Conservation (phyloP, 1,140 invertebrate genomes). For the Diachasma alloeum region DNA sequence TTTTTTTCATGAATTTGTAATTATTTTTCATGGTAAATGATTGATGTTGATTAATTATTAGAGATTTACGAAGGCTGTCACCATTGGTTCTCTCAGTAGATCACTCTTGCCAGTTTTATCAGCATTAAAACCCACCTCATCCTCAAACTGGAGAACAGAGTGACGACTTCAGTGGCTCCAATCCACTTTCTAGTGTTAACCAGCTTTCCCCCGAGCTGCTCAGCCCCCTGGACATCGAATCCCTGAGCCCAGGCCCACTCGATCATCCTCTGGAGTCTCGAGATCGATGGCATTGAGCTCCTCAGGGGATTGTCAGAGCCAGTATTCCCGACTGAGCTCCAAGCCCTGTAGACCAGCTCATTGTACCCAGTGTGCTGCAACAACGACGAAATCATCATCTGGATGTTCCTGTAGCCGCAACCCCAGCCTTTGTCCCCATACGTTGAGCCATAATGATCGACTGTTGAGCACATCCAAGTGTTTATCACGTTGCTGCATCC, state of each 20-base stretch:
- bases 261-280: constrained; percentile 82
- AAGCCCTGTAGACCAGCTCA: constrained; percentile 71
- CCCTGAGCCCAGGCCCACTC: constrained; percentile 88
- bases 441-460: constrained; percentile 86
- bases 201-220: constrained; percentile 82
- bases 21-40: neutral
- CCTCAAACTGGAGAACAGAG: constrained; percentile 78
- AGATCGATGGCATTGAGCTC: constrained; percentile 83
- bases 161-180: constrained; percentile 86
- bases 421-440: constrained; percentile 92
- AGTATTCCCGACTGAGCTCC: constrained; percentile 54
- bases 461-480: constrained; percentile 78
- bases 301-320: constrained; percentile 64
- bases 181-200: constrained; percentile 92
- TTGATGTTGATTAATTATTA: too few relatives aligned
- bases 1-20: neutral
- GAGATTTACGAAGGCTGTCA: too few relatives aligned
- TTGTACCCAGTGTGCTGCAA: constrained; percentile 78
- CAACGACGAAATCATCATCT: constrained; percentile 88
- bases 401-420: constrained; percentile 89
- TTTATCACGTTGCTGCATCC: constrained; percentile 74
- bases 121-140: constrained; percentile 69
- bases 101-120: too few relatives aligned
- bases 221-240: constrained; percentile 86
- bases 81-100: too few relatives aligned